A percentile compares a stretch with the other conserved stretches of the same genome.
These are phyloP conservation scores for Ictalurus punctatus DNA, from an alignment of 2,113 vertebrate genomes.

Conservation along the genomic window DNA sequence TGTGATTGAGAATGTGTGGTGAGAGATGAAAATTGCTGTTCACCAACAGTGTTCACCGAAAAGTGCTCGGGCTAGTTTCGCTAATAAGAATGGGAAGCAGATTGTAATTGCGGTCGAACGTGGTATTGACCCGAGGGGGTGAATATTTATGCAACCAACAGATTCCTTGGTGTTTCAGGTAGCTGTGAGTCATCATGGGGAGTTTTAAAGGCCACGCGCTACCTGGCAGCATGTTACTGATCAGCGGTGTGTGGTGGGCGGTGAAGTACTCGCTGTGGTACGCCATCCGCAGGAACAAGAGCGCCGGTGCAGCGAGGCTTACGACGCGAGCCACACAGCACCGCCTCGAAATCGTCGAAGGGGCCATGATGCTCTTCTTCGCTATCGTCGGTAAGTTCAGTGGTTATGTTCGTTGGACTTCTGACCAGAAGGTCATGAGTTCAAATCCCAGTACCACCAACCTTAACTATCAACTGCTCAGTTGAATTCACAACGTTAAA, in stretches of 20 bases:
- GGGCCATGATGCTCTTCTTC: slow-evolving; percentile 75
- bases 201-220: slow-evolving; percentile 93
- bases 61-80: no score
- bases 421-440: no score
- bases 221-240: slow-evolving; percentile 86
- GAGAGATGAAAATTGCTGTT: neutral
- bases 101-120: neutral
- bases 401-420: no score
- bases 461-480: no score
- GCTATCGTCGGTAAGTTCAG: slow-evolving; percentile 80
- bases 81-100: neutral
- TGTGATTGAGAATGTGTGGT: neutral
- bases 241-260: slow-evolving; percentile 91
- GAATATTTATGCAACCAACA: neutral
- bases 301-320: slow-evolving; percentile 73
- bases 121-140: neutral
- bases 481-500: no score
- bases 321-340: slow-evolving; percentile 79
- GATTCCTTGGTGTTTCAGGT: slow-evolving; percentile 14
- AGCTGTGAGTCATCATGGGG: slow-evolving; percentile 74
- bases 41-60: no score
- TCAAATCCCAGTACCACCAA: no score
- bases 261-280: slow-evolving; percentile 83
- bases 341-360: slow-evolving; percentile 84
- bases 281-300: slow-evolving; percentile 82